A percentile compares a stretch with the other conserved stretches of the same genome.
These are phyloP conservation scores for Tretioscincus oriximinensis DNA, from an alignment of 2,113 vertebrate species.

Conservation along the genomic window DNA sequence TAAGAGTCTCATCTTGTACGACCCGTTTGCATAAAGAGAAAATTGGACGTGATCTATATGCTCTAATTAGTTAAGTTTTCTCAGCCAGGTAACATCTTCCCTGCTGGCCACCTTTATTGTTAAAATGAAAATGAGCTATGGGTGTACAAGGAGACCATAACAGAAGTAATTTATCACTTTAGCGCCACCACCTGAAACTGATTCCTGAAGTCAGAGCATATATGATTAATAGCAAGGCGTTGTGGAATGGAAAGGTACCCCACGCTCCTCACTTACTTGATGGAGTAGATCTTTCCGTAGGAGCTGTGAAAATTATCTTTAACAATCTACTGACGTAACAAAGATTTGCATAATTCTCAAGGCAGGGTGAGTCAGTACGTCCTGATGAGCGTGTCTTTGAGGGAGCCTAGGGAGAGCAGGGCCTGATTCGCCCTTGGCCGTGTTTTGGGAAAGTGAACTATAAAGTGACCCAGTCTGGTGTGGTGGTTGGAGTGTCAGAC, in stretches of 20 bases:
- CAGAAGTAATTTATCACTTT: conserved; percentile 6
- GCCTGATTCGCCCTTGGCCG: too few species aligned
- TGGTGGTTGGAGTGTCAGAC: too few species aligned
- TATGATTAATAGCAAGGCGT: conserved; percentile 56
- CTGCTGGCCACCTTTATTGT: neutral
- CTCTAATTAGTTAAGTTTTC: neutral
- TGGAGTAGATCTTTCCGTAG: conserved; percentile 30
- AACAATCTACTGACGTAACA: conserved; percentile 47
- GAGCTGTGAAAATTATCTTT: conserved; percentile 40
- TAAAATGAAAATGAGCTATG: conserved; percentile 2
- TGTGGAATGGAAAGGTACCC: conserved; percentile 41
- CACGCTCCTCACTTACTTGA: conserved; percentile 44
- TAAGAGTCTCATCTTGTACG: too few species aligned
- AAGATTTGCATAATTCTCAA: conserved; percentile 49
- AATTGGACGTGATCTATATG: neutral
- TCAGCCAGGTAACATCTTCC: neutral
- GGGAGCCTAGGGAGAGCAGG: too few species aligned
- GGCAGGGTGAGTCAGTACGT: neutral
- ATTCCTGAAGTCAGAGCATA: conserved; percentile 49
- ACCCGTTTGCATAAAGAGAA: neutral
- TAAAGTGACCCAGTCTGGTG: too few species aligned
- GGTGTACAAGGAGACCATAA: neutral
- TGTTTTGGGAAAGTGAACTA: too few species aligned
- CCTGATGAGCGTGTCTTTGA: too few species aligned
- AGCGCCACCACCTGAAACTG: conserved; percentile 41